Base-by-base conservation (phyloP, 1,140 invertebrate genomes). In the Aphaenogaster floridana region DNA sequence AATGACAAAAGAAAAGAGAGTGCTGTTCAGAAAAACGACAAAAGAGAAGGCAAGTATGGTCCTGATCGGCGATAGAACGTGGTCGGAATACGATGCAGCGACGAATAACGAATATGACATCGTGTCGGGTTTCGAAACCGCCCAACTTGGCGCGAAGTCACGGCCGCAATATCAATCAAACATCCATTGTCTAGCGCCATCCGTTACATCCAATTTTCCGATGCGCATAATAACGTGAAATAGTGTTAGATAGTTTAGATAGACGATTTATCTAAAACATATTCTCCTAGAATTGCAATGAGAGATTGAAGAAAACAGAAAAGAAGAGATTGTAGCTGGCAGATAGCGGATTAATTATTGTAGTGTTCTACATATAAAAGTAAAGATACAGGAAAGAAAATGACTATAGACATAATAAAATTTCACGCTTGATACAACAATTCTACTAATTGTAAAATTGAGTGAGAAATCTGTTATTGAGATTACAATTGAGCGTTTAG, bases 91-190 rank as follows among this genome's bases (percentile, higher is more conserved):
- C 21, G 69, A 84, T 59, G 17, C 34, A 61, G 15, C 64, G 61
- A 36, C 64, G 76, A 66, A 66, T 52, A 59, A 79, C n/a, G 64
- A 83, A 81, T 81, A 69, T 45, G 66, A 69, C 68, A 39, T 80
- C 77, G 9, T n/a, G 34, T 77, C 63, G 15, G 28, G 13, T 68
- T 80, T 57, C 59, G 57, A 78, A 61, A 78, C 28, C 66, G n/a
- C 34, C 66, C 45, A 45, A 63, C 52, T 83, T 64, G 48, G 52
- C 52, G 54, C 63, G 39, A 88, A 66, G 80, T 91, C 89, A 91
- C 88, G 86, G 69, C 52, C 48, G 63, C 54, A 77, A 86, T 88
- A 91, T 89, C 89, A 86, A 89, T 91, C 89, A 89, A 86, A 87
- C 63, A 39, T 74, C 78, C 48, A 80, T 68, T 68, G 63, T 80